Evolutionary conservation across 1,140 invertebrate species (phyloP), one percentile per base, ranked within the genome.

Genomic region (Tenebrio molitor): DNA sequence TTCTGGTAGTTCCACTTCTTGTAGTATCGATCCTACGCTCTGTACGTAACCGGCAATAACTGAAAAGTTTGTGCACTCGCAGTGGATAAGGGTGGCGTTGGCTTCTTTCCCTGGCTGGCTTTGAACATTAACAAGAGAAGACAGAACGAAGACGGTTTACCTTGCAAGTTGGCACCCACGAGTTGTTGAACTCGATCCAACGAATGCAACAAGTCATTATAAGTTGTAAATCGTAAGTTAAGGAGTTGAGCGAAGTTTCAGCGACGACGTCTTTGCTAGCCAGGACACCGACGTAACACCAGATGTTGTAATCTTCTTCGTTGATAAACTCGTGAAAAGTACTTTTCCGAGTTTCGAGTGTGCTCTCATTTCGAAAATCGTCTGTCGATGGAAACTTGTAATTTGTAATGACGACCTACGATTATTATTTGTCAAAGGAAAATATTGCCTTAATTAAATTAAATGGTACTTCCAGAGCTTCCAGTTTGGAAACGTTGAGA

Each of bases 201-300:
- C 36, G 36, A 39, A 39, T 12, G 12, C 36, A 39, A 12, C 6
- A 12, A 7, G n/a, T 3, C 3, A 12, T n/a, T 12, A 39, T 12
- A 39, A 3, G 25, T n/a, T 7, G 12, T 3, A 25, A 10, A 33
- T 21, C 12, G 15, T 33, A 14, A 4, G 17, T 29, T 21, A 50
- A 2, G n/a, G 29, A 62, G 7, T 12, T 7, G 2, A 39, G 2
- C n/a, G 4, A 39, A 12, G 6, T 44, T 0, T 29, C n/a, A 29
- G 10, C 23, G n/a, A 12, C 10, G 7, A 29, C 10, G 1, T 34
- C 42, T 23, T n/a, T 21, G 12, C 6, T 12, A 3, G 50, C 25
- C 23, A 66, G 23, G 25, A 66, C 17, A 1, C 64, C 64, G 23
- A 66, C 10, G 8, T 66, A 66, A n/a, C 29, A 7, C 64, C 36